Percentiles rank a stretch among this genome's conserved stretches.
Evolutionary conservation across 2,797 vertebrate species (phyloP).

Genomic region (Tinamus major): DNA sequence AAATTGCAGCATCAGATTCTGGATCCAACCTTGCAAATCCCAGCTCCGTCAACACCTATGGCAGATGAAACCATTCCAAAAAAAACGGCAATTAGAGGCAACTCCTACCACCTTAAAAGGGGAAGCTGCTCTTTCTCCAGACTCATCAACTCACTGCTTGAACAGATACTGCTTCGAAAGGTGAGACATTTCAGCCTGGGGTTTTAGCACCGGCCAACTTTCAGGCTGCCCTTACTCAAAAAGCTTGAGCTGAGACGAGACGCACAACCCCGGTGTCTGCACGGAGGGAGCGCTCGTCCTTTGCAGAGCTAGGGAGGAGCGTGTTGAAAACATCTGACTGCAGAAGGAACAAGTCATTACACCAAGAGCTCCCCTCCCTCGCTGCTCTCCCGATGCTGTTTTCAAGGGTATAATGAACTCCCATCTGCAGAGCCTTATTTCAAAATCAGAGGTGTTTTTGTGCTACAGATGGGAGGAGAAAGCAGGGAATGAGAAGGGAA

Average conservation of each 20-base stretch:
- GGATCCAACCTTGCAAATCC: background rate
- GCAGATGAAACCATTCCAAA: background rate
- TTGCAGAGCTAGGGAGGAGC: background rate
- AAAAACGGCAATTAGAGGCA: background rate
- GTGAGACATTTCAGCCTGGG: background rate
- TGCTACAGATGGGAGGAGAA: background rate
- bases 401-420: background rate
- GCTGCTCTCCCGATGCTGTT: background rate
- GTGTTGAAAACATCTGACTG: accelerated
- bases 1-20: background rate
- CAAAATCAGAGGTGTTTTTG: background rate
- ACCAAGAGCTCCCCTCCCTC: background rate
- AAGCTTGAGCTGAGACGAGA: background rate
- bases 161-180: background rate
- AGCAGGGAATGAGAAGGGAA: background rate
- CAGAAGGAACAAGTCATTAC: background rate
- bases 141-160: background rate
- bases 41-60: background rate
- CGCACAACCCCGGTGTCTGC: accelerated
- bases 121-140: background rate
- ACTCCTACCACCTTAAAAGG: background rate
- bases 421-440: background rate
- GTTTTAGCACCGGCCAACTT: background rate
- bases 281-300: accelerated
- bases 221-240: background rate